Evolutionary conservation across 2,888 invertebrate genomes (phyloP).

Genomic region (Seira musarum): DNA sequence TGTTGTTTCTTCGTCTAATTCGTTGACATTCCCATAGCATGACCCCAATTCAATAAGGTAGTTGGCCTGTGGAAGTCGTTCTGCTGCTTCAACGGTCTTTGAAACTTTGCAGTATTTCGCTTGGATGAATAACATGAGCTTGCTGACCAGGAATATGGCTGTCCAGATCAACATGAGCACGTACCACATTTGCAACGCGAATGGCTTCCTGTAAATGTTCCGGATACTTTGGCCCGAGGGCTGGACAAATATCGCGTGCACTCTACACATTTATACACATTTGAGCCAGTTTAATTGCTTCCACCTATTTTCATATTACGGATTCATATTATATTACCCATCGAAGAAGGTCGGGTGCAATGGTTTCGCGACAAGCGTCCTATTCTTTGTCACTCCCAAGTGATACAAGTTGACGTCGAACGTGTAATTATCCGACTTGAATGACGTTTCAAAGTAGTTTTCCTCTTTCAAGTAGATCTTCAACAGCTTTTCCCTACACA

Average conservation of each 20-base stretch:
- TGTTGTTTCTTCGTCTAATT: not conserved
- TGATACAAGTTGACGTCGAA: slow-evolving; percentile 40
- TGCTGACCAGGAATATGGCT: slow-evolving; percentile 17
- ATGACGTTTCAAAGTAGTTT: slow-evolving; percentile 31
- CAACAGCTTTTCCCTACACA: not conserved
- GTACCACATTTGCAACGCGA: slow-evolving; percentile 19
- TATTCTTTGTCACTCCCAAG: slow-evolving; percentile 21
- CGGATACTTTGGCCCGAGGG: slow-evolving; percentile 15
- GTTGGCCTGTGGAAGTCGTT: too few relatives aligned
- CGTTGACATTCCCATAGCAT: too few relatives aligned
- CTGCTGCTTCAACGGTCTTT: too few relatives aligned
- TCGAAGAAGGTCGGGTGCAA: slow-evolving; percentile 40
- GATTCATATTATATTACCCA: slow-evolving; percentile 21
- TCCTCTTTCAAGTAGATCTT: slow-evolving; percentile 26
- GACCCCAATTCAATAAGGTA: too few relatives aligned
- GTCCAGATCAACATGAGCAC: slow-evolving; percentile 19
- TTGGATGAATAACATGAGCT: not conserved
- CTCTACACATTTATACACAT: slow-evolving; percentile 12
- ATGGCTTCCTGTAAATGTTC: slow-evolving; percentile 34
- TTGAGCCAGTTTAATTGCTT: too few relatives aligned
- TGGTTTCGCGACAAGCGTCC: slow-evolving; percentile 14
- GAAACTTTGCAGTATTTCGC: not conserved
- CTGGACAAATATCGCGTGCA: slow-evolving; percentile 37
- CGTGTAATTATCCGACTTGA: not conserved
- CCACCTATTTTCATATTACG: too few relatives aligned